phyloP scores from a whole-genome alignment of 2,888 invertebrate genomes.

The Ethmia dodecea region DNA sequence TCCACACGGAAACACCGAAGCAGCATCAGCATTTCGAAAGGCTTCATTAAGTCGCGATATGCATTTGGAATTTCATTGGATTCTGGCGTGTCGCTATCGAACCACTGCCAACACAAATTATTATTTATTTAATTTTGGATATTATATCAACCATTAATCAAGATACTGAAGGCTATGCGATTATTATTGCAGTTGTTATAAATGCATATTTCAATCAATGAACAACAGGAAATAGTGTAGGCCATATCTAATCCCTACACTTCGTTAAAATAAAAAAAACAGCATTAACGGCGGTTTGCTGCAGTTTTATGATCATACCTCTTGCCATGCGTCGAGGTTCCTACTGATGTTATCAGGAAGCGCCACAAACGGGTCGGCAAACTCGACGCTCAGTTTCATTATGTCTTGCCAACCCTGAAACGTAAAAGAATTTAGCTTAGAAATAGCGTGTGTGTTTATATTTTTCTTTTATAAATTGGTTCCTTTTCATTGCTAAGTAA shows the following conservation, averaged over 20 bases:
- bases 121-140: too few species aligned
- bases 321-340: constrained; percentile 79
- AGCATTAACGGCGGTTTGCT: too few species aligned
- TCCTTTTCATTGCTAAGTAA: too few species aligned
- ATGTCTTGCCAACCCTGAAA: constrained; percentile 93
- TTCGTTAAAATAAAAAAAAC: too few species aligned
- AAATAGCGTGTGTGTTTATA: neutral
- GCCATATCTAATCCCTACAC: too few species aligned
- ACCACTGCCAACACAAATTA: constrained; percentile 81
- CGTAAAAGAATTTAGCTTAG: constrained; percentile 9
- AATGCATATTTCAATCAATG: too few species aligned
- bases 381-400: constrained; percentile 83
- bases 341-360: constrained; percentile 81
- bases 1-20: constrained; percentile 94
- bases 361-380: constrained; percentile 79
- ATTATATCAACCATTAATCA: too few species aligned
- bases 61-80: constrained; percentile 81
- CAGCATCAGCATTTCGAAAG: constrained; percentile 88
- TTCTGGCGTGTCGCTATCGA: constrained; percentile 90
- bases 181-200: too few species aligned
- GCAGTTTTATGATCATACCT: too few species aligned
- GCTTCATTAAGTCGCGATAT: constrained; percentile 80
- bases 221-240: too few species aligned
- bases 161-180: too few species aligned
- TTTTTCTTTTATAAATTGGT: too few species aligned